A percentile compares a stretch with the other conserved stretches of the same genome.
These are phyloP conservation scores for Cremastinae sp. DNA, from an alignment of 2,888 invertebrate genomes.

Conservation along the genomic window DNA sequence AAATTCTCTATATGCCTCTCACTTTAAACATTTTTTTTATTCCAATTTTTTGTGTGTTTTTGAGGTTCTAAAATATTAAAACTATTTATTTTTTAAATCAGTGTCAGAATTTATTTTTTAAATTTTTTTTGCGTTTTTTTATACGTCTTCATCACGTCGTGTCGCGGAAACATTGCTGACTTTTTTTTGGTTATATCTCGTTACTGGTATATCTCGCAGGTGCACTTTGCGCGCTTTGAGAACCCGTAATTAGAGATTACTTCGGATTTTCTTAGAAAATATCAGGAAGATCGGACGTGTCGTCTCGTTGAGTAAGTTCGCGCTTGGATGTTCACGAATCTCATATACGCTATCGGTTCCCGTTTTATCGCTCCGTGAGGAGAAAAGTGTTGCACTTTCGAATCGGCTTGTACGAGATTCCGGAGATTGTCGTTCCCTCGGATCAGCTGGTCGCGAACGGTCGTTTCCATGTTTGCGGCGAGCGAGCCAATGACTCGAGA, in stretches of 20 bases:
- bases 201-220: too few species aligned
- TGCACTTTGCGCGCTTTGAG: not conserved
- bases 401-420: slow-evolving; percentile 39
- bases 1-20: not conserved
- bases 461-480: slow-evolving; percentile 19
- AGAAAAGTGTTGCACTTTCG: slow-evolving; percentile 52
- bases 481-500: slow-evolving; percentile 4
- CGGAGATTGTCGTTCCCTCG: slow-evolving; percentile 11
- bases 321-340: not conserved
- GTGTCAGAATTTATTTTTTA: slow-evolving; percentile 1
- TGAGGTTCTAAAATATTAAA: too few species aligned
- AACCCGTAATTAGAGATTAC: slow-evolving; percentile 34
- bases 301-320: slow-evolving; percentile 24
- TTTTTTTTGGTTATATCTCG: too few species aligned
- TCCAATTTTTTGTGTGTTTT: not conserved
- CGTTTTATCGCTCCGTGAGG: not conserved
- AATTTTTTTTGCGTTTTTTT: too few species aligned
- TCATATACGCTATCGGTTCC: slow-evolving; percentile 13
- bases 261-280: not conserved
- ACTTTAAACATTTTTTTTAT: slow-evolving; percentile 27
- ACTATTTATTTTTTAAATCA: too few species aligned
- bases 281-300: slow-evolving; percentile 28
- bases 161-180: too few species aligned
- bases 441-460: slow-evolving; percentile 1
- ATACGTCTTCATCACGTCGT: too few species aligned